These are phyloP conservation scores for Ceryle rudis DNA, from an alignment of 2,797 vertebrate species.

Conservation along the genomic window DNA sequence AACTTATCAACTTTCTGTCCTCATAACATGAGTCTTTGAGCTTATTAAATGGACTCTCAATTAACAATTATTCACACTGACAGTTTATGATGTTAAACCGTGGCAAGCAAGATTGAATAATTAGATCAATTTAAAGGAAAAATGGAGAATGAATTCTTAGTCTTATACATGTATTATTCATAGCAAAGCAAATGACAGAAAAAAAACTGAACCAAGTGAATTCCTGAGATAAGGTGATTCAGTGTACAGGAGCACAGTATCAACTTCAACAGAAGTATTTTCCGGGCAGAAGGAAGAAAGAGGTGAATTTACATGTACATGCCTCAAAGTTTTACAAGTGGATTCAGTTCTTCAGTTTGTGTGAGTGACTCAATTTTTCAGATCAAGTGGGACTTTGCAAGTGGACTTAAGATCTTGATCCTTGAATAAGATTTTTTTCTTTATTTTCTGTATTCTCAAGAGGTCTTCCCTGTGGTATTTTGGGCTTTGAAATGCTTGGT, in stretches of 20 bases:
- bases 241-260: neutral
- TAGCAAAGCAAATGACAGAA: neutral
- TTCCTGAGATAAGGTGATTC: neutral
- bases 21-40: neutral
- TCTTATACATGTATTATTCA: neutral
- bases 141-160: neutral
- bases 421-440: neutral
- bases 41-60: neutral
- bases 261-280: neutral
- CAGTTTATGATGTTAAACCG: neutral
- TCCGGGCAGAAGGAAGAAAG: neutral
- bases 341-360: neutral
- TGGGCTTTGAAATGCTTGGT: neutral
- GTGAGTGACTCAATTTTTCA: neutral
- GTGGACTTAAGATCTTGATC: neutral
- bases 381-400: neutral
- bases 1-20: conserved; percentile 14
- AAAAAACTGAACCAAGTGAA: neutral
- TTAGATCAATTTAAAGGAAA: conserved; percentile 28
- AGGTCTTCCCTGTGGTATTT: neutral
- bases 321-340: neutral
- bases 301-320: neutral
- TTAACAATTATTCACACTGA: conserved; percentile 20
- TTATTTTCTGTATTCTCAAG: neutral
- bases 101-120: conserved; percentile 8